These are phyloP conservation scores for Melanostigma gelatinosum DNA, from an alignment of 2,113 vertebrate genomes.

Conservation along the genomic window DNA sequence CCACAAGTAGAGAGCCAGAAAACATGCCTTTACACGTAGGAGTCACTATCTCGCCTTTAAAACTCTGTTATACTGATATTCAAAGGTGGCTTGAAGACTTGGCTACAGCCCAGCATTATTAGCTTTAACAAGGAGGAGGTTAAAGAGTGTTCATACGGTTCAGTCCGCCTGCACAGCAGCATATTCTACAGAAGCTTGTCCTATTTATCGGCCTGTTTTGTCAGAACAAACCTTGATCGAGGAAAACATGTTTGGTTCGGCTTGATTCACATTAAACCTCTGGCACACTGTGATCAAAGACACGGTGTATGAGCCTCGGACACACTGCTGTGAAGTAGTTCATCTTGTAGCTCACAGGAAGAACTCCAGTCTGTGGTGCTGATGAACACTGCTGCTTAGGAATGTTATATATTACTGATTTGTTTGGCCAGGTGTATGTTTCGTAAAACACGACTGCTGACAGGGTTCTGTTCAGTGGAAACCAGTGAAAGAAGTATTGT, in stretches of 20 bases:
- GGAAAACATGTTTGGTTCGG: neutral
- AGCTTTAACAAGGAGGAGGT: neutral
- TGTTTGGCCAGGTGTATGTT: neutral
- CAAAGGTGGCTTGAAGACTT: neutral
- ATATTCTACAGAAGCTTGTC: neutral
- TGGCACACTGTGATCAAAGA: neutral
- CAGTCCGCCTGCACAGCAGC: neutral
- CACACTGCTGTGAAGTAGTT: neutral
- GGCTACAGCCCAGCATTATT: neutral
- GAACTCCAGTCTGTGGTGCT: neutral
- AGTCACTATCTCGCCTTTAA: neutral
- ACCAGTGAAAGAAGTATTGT: neutral
- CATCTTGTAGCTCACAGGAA: neutral
- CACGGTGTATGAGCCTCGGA: neutral
- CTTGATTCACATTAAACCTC: neutral
- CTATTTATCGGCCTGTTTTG: neutral
- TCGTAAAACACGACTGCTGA: neutral
- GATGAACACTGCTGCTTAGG: neutral
- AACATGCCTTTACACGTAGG: neutral
- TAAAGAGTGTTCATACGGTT: neutral
- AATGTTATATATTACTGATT: neutral
- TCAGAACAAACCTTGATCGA: neutral
- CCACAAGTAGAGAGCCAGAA: conserved; percentile 13
- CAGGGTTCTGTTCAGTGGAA: neutral
- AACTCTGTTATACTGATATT: neutral